A percentile compares a stretch with the other conserved stretches of the same genome.
phyloP scores from a whole-genome alignment of 2,888 invertebrate species.

The Mesopsocus fuscifrons region DNA sequence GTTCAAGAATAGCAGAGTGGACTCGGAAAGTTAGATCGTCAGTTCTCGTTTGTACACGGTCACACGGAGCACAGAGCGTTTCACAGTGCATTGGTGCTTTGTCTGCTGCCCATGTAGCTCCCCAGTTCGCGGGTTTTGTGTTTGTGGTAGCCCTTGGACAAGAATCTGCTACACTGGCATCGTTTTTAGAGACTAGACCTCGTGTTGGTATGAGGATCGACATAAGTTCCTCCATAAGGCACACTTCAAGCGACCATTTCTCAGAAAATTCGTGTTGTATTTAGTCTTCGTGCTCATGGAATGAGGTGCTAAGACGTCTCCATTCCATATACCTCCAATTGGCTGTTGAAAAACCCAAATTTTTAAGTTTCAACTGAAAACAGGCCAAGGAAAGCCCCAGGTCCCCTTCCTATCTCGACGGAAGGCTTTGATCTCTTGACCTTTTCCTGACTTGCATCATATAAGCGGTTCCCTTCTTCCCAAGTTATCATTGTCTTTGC shows the following conservation, averaged over 20 bases:
- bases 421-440: slow-evolving; percentile 8
- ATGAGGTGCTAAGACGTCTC: too few relatives aligned
- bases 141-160: too few relatives aligned
- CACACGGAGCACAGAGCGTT: too few relatives aligned
- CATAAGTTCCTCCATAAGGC: slow-evolving; percentile 50
- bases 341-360: too few relatives aligned
- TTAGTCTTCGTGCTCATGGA: slow-evolving; percentile 11
- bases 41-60: too few relatives aligned
- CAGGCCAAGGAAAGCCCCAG: slow-evolving; percentile 3
- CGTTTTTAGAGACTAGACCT: background rate
- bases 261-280: slow-evolving; percentile 32
- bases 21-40: too few relatives aligned
- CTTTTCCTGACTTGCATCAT: background rate
- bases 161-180: background rate
- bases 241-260: slow-evolving; percentile 61
- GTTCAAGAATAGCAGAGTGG: too few relatives aligned
- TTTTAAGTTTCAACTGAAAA: background rate
- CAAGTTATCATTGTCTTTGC: too few relatives aligned
- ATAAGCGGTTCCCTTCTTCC: background rate
- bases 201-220: slow-evolving; percentile 54
- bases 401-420: background rate
- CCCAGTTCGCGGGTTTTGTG: too few relatives aligned
- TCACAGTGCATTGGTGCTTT: too few relatives aligned
- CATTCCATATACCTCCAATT: too few relatives aligned
- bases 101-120: too few relatives aligned